A percentile compares a stretch with the other conserved stretches of the same genome.
Evolutionary conservation across 1,140 invertebrate genomes (phyloP).

Genomic region (Brachionus asplanchnoidis): DNA sequence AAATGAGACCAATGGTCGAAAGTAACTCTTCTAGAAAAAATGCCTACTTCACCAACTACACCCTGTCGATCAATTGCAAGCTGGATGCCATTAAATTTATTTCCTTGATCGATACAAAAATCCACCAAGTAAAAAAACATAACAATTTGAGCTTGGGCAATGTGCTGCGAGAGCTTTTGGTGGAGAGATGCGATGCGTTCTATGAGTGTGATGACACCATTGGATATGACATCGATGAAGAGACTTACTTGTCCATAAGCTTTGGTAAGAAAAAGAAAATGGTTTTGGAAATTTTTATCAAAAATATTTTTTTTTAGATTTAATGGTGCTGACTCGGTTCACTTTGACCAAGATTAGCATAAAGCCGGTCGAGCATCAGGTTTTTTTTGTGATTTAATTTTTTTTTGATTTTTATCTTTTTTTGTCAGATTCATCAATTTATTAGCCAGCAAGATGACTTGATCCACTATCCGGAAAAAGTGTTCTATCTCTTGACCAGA

Average conservation of each 20-base stretch:
- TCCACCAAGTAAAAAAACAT: not conserved
- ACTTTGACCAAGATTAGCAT: not conserved
- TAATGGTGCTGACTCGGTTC: constrained; percentile 2
- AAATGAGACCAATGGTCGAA: not conserved
- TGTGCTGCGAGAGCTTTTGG: not conserved
- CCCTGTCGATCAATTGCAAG: not conserved
- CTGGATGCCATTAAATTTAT: constrained; percentile 12
- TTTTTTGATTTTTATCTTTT: not conserved
- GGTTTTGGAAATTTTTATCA: not conserved
- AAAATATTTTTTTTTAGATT: not conserved
- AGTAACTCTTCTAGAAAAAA: not conserved
- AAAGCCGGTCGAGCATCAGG: constrained; percentile 18
- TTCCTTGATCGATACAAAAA: not conserved
- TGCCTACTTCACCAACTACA: not conserved
- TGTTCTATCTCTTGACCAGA: not conserved
- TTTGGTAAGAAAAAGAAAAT: not conserved
- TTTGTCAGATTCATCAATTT: constrained; percentile 1
- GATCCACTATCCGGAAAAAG: constrained; percentile 16
- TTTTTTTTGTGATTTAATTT: not conserved
- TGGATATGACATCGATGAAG: not conserved
- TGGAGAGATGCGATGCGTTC: not conserved
- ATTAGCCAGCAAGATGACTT: constrained; percentile 24
- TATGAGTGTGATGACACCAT: not conserved
- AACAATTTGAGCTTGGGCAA: constrained; percentile 20
- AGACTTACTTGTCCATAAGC: constrained; percentile 5